Evolutionary conservation across 2,888 invertebrate species (phyloP).

Genomic region (Drosophila picticornis): DNA sequence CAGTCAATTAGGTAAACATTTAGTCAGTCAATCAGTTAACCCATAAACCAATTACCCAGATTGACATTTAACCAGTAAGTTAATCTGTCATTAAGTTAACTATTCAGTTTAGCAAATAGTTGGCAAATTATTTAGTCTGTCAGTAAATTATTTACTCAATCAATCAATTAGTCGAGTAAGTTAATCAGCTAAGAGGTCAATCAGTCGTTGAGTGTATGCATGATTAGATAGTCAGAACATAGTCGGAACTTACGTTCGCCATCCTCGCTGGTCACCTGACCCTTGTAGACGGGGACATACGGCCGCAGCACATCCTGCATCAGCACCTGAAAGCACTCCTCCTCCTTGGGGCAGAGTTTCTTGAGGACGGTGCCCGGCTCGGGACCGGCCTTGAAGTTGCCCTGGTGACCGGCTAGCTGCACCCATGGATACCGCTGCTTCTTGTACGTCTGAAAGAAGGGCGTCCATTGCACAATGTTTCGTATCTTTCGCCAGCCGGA

Average conservation of each 20-base stretch:
- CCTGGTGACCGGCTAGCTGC: slow-evolving; percentile 97
- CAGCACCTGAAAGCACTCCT: slow-evolving; percentile 91
- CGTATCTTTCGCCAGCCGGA: slow-evolving; percentile 97
- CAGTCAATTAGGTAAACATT: neutral
- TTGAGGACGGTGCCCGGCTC: slow-evolving; percentile 97
- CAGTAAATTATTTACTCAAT: neutral
- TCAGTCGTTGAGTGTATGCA: neutral
- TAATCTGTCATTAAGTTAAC: neutral
- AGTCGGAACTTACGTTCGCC: slow-evolving; percentile 88
- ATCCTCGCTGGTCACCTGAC: slow-evolving; percentile 92
- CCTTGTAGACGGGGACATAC: slow-evolving; percentile 97
- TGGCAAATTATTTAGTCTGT: neutral
- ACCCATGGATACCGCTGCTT: slow-evolving; percentile 98
- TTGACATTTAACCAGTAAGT: neutral
- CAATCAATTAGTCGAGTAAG: neutral
- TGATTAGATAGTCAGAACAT: slow-evolving; percentile 29
- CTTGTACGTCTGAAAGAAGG: slow-evolving; percentile 98
- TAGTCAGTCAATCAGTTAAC: neutral
- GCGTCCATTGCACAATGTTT: slow-evolving; percentile 98
- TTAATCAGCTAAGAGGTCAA: neutral
- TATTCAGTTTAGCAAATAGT: neutral
- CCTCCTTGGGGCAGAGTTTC: slow-evolving; percentile 95
- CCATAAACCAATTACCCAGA: neutral
- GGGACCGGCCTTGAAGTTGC: slow-evolving; percentile 96
- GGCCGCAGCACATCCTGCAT: slow-evolving; percentile 95